Evolutionary conservation across 2,797 vertebrate genomes (phyloP), one percentile per base, ranked within the genome.

Genomic region (Benthosema pterotum): DNA sequence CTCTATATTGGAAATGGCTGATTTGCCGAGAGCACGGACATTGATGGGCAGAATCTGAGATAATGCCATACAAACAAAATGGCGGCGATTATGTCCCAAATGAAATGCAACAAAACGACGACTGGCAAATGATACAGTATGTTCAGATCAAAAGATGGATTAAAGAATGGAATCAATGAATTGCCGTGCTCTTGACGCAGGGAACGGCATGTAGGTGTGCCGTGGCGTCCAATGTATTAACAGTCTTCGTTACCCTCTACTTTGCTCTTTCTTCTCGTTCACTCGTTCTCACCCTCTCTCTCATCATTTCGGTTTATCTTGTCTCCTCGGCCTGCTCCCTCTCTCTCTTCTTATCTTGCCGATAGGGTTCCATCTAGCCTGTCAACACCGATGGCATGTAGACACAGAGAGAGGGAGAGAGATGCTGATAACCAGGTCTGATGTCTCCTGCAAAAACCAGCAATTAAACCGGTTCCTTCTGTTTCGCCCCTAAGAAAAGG

Each of bases 311-410:
- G n/a, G 45, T 46, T n/a, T 46, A 13, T 46, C 45, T 46, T 14
- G 5, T 46, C n/a, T 15, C 12, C n/a, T 46, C n/a, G 13, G 3
- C 1, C 45, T n/a, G 12, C 32, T 63, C 57, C 38, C 60, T 69
- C 66, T 67, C 63, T 72, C 71, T 69, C 77, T 74, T 82, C 71
- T 75, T 71, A 75, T 80, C 82, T 78, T 1, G 14, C 69, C 66
- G 82, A 87, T 86, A 82, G 78, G 74, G 63, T 48, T 75, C 62
- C 71, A 71, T 80, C 75, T 51, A 50, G 69, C 74, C 80, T 83
- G 56, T 83, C 83, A 85, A 69, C 71, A 73, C 64, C 2, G 56
- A 80, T 80, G 82, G 59, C 67, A 68, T 76, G 72, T 70, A 32
- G 42, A 38, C 43, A 8, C 38, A 19, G 54, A 56, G 17, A 52